A percentile compares a stretch with the other conserved stretches of the same genome.
Evolutionary conservation across 64 coral and sea anemone species (phyloP).

Genomic region (Actinia tenebrosa): DNA sequence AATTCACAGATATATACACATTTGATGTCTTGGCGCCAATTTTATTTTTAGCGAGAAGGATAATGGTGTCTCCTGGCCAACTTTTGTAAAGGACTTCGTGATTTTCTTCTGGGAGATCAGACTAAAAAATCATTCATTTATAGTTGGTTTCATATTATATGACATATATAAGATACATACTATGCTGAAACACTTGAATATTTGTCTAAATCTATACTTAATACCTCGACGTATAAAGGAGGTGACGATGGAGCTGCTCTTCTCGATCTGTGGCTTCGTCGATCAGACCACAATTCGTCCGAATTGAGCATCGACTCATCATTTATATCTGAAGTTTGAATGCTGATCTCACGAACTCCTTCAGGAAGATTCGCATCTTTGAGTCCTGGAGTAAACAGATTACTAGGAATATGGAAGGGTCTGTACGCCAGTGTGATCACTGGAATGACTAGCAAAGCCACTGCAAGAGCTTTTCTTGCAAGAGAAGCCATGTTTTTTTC

Average conservation of each 20-base stretch:
- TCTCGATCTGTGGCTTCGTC: not conserved
- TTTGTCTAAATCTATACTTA: not conserved
- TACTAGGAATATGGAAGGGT: slow-evolving; percentile 47
- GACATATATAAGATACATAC: not conserved
- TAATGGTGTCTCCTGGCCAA: slow-evolving; percentile 38
- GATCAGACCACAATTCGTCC: not conserved
- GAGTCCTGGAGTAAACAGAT: slow-evolving; percentile 33
- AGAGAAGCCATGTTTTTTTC: not conserved
- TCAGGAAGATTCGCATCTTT: slow-evolving; percentile 30
- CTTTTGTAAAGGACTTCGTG: slow-evolving; percentile 31
- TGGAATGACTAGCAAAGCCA: not conserved
- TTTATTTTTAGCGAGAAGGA: slow-evolving; percentile 38
- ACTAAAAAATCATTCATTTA: slow-evolving; percentile 24
- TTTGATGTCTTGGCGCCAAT: not conserved
- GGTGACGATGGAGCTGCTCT: not conserved
- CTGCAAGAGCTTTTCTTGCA: not conserved
- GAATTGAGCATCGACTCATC: not conserved
- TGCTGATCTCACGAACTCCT: slow-evolving; percentile 15
- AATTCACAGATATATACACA: slow-evolving; percentile 37
- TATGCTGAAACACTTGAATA: not conserved
- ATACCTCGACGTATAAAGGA: not conserved
- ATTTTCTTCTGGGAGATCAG: not conserved
- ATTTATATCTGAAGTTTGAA: not conserved
- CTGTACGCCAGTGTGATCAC: not conserved
- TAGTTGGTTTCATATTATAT: too few species aligned